Evolutionary conservation across 2,113 vertebrate genomes (phyloP), one percentile per base, ranked within the genome.

Genomic region (Aplodontia rufa): DNA sequence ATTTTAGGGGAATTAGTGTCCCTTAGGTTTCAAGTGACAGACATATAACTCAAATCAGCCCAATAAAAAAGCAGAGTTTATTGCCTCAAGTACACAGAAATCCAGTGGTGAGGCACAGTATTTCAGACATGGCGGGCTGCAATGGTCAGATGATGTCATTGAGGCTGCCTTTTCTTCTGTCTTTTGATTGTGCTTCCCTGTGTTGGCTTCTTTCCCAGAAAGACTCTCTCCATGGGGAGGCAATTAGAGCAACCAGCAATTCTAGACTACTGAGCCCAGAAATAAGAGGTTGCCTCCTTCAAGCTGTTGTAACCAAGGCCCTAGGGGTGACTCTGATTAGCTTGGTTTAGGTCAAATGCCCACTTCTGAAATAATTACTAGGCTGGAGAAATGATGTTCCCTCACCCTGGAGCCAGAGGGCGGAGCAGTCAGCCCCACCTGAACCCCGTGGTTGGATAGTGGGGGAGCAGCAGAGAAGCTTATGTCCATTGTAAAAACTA

Each of bases 281-380:
- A 90, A 96, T 90, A 85, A 87, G 91, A 87, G 89, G 49, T 80
- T 87, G 82, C 89, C 82, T 96, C 89, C 83, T 84, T 93, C 72
- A 55, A 35, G 93, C 80, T 93, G 60, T 94, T 83, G 78, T 85
- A 83, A 91, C 88, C 37, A 80, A 95, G 88, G 35, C 93, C 72
- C 89, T 53, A 45, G 79, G 53, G 91, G 51, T 68, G 40, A 62
- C 74, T 90, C 75, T 89, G 75, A 91, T 96, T 86, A 91, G 69
- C 88, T 92, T 94, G 74, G 76, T 95, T 96, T 95, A 88, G 68
- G 88, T 95, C 94, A 93, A 75, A 92, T 64, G 68, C 84, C 80
- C 80, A 71, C 93, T 93, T 96, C 81, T 91, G 78, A 88, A 96
- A 81, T 60, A 89, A 75, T 93, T 81, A 72, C 80, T 51, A 17